Base-by-base conservation (phyloP, 2,888 invertebrate species). In the Heliconius charithonia region DNA sequence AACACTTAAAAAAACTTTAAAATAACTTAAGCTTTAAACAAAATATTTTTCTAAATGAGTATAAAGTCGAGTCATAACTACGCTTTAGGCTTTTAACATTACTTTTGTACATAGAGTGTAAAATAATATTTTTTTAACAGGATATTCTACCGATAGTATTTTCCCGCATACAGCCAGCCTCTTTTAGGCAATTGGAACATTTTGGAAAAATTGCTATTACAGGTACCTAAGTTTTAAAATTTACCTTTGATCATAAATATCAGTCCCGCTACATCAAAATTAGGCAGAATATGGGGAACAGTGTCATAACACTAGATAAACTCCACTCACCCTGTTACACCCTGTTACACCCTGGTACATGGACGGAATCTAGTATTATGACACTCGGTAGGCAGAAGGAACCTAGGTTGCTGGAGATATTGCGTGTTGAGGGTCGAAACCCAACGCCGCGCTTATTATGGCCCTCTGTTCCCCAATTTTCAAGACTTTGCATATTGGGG, bases 71-170 rank as follows among this genome's bases (percentile, higher is more conserved):
- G 56, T 56, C 13, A 63, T 4, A 63, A 25, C 25, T 16, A 2
- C 63, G 7, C 9, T n/a, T n/a, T n/a, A 37, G 37, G 27, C 13
- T 62, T 27, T 62, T 51, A 51, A 51, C 51, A 51, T 22, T 51
- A 51, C 12, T 62, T 62, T 62, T 67, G 37, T 32, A 66, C 22
- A 37, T 67, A 13, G n/a, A 37, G 67, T 19, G 13, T 67, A 9
- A 37, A n/a, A 37, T 19, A 7, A 65, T 32, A 7, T 1, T 63
- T 12, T 65, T 19, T 74, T 3, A 22, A 63, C 86, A 93, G 93
- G 88, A 91, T 3, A 83, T 88, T 80, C 80, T 85, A 27, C 83
- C 89, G 9, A 73, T 89, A 62, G 84, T 87, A 10, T 12, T 92
- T 25, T 80, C 83, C 7, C 84, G 85, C 67, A 70, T 85, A 19